Evolutionary conservation across 1,140 invertebrate species (phyloP).

Genomic region (Gonatopus flavifemur): DNA sequence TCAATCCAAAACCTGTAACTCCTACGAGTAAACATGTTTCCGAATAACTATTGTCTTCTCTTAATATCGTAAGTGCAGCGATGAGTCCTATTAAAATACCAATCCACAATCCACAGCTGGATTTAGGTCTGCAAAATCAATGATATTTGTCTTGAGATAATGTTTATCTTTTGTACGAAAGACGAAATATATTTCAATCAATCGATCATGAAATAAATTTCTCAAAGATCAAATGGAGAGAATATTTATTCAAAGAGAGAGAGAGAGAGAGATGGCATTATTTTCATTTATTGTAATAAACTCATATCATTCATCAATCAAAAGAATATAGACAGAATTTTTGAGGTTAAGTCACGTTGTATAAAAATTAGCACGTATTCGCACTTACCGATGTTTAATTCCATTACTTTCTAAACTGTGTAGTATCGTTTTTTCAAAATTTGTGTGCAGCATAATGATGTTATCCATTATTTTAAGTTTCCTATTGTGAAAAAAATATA

Average conservation of each 20-base stretch:
- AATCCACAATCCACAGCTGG: conserved; percentile 61
- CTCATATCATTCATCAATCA: not conserved
- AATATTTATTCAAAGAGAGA: not conserved
- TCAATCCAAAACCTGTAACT: conserved; percentile 45
- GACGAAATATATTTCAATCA: not conserved
- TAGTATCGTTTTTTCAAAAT: conserved; percentile 26
- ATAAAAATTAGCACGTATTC: not conserved
- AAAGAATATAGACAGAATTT: not conserved
- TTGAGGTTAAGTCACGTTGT: conserved; percentile 20
- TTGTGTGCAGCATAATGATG: no score
- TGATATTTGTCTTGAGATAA: not conserved
- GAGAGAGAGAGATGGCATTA: no score
- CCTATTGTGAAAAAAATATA: no score
- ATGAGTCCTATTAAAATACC: conserved; percentile 57
- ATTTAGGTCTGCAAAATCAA: conserved; percentile 53
- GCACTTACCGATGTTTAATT: conserved; percentile 30
- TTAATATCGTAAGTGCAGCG: conserved; percentile 47
- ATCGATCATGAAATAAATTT: not conserved
- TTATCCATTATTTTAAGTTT: no score
- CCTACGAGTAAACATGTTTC: conserved; percentile 50
- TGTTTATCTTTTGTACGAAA: not conserved
- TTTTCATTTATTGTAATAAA: not conserved
- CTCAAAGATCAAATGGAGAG: not conserved
- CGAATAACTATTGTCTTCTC: conserved; percentile 49
- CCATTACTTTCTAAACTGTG: conserved; percentile 25